Percentiles rank a stretch among this genome's conserved stretches.
Evolutionary conservation across 2,888 invertebrate genomes (phyloP).

Genomic region (Crossocerus cetratus): DNA sequence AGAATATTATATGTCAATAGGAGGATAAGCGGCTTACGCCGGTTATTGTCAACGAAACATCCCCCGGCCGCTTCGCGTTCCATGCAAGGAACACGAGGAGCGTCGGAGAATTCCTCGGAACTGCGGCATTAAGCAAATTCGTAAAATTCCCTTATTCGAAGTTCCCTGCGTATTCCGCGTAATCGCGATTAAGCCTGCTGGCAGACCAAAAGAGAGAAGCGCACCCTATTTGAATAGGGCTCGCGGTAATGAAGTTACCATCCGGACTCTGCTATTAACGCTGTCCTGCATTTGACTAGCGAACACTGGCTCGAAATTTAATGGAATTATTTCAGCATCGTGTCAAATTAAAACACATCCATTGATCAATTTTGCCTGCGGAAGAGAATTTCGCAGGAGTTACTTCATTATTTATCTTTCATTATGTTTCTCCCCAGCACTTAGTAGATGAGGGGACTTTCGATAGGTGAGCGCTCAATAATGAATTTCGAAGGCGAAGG

Average conservation of each 20-base stretch:
- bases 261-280: background rate
- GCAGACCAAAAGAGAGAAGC: background rate
- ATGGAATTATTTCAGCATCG: too few species aligned
- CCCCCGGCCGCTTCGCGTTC: slow-evolving; percentile 13
- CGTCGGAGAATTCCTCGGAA: slow-evolving; percentile 38
- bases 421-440: too few species aligned
- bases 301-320: background rate
- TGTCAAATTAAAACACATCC: too few species aligned
- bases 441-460: too few species aligned
- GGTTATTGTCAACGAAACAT: slow-evolving; percentile 36
- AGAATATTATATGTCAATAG: slow-evolving; percentile 70
- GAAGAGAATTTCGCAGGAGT: too few species aligned
- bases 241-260: background rate
- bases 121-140: slow-evolving; percentile 5
- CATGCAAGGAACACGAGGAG: slow-evolving; percentile 36
- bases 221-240: background rate
- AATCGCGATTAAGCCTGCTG: background rate
- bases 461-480: too few species aligned
- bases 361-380: too few species aligned
- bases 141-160: slow-evolving; percentile 10
- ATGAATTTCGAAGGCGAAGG: too few species aligned
- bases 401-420: too few species aligned
- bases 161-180: background rate
- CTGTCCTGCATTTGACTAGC: background rate
- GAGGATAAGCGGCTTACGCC: slow-evolving; percentile 65